A percentile compares a stretch with the other conserved stretches of the same genome.
Evolutionary conservation across 2,888 invertebrate species (phyloP).

Genomic region (Phaonia tiefii): DNA sequence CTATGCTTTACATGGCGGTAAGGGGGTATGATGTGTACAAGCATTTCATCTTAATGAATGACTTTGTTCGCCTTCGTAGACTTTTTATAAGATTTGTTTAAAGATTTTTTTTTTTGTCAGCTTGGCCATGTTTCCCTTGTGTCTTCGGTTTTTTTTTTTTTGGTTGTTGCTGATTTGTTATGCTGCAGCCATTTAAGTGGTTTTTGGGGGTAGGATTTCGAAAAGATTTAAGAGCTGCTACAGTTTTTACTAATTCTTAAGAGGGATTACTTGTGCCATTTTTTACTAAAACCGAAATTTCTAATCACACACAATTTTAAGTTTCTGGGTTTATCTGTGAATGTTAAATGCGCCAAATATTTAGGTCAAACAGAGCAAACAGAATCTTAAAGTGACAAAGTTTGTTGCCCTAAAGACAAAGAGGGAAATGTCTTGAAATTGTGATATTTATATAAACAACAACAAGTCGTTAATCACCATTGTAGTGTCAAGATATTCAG

Average conservation of each 20-base stretch:
- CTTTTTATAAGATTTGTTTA: conserved; percentile 14
- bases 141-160: background rate
- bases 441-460: background rate
- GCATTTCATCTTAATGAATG: conserved; percentile 26
- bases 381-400: background rate
- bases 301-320: conserved; percentile 19
- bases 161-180: conserved; percentile 26
- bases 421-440: background rate
- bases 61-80: conserved; percentile 29
- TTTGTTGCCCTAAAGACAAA: background rate
- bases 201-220: background rate
- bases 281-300: conserved; percentile 10
- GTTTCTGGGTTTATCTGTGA: conserved; percentile 8
- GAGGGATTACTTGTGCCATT: conserved; percentile 8
- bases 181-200: conserved; percentile 27
- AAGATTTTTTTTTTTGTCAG: conserved; percentile 3
- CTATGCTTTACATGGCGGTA: background rate
- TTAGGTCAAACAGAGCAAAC: background rate
- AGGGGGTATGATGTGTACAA: background rate
- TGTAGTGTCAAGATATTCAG: background rate
- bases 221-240: conserved; percentile 7
- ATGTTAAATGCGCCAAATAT: background rate
- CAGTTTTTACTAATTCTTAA: no score
- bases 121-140: background rate
- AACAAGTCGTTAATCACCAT: conserved; percentile 16